Base-by-base conservation (phyloP, 2,888 invertebrate species). In the Bugulina stolonifera region DNA sequence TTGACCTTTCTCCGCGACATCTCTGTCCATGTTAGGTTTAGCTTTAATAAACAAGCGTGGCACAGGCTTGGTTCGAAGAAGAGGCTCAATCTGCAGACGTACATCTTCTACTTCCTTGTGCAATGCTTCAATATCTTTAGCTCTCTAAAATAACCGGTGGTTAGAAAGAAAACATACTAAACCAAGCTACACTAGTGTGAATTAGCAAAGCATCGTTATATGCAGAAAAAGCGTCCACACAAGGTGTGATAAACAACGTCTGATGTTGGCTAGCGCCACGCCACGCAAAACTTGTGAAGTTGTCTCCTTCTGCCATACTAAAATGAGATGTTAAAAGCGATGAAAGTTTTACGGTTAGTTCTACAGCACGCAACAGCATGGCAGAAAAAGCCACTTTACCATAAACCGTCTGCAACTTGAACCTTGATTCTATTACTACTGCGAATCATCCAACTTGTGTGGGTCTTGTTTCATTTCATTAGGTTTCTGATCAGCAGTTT, bases 91-190 rank as follows among this genome's bases (percentile, higher is more conserved):
- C 32, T 77, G 76, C 27, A 74, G 74, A 69, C 77, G 76, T 34
- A 82, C 75, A 32, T 77, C 76, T 55, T 77, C 78, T 22, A 82
- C 73, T 72, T 82, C 81, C 35, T 78, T 76, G 73, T 81, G 78
- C 34, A 82, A 75, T 70, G 76, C 74, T 69, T 79, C 77, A n/a
- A 79, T 73, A 71, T 78, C 80, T 64, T 76, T 74, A 32, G 78
- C 71, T 69, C 79, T 77, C 80, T 80, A 78, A 73, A 79, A 79
- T 22, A 27, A 64, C 32, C 18, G 32, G 64, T 64, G 5, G 43
- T 43, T 43, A 43, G 43, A 10, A 43, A 43, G 5, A 43, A 43
- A 43, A 18, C 43, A 10, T 5, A 10, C 18, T 10, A 43, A 43
- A 10, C 18, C 5, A 43, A 10, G 43, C 10, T 5, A 43, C 10